Base-by-base conservation (phyloP, 2,797 vertebrate species). In the Sebastes itinus region DNA sequence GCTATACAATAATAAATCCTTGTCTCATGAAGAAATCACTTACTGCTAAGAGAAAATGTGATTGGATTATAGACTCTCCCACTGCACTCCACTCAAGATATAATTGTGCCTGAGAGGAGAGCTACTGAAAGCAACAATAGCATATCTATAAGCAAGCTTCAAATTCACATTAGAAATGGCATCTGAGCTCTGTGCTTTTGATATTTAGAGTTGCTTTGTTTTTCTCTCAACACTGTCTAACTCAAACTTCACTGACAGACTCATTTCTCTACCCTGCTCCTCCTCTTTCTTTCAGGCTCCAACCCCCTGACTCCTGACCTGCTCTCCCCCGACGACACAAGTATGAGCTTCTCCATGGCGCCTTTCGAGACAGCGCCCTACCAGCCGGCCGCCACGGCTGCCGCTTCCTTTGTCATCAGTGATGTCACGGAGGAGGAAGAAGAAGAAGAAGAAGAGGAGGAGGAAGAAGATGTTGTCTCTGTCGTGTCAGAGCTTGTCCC, bases 381-480 rank as follows among this genome's bases (percentile, higher is more conserved):
- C 94, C 98, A 98, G 87, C 97, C 97, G 1, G 85, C 92, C 1
- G 93, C 96, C 73, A 92, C 96, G 2, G 78, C 92, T 1, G 95
- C 95, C 8, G 99, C 98, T 77, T 99, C 99, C 83, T 99, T 99
- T 86, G 98, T 99, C 92, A 99, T 99, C 92, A 99, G 98, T 38
- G 98, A 99, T 22, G 98, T 99, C 95, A 99, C 98, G 0, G 98
- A 96, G 18, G 97, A 94, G 1, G 98, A 98, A 78, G 96, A 94
- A 0, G 96, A 27, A 0, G 96, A 27, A 27, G 27, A 97, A 0
- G 97, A 97, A 9, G 96, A 96, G 70, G 97, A 97, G 16, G 96
- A 97, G 0, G 98, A 99, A 78, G 92, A 94, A 60, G 94, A 94
- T 22, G 87, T 88, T 0, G 86, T 94, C 20, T 95, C 94, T 4